Base-by-base conservation (phyloP, 2,113 vertebrate genomes). In the Lycocorax pyrrhopterus region DNA sequence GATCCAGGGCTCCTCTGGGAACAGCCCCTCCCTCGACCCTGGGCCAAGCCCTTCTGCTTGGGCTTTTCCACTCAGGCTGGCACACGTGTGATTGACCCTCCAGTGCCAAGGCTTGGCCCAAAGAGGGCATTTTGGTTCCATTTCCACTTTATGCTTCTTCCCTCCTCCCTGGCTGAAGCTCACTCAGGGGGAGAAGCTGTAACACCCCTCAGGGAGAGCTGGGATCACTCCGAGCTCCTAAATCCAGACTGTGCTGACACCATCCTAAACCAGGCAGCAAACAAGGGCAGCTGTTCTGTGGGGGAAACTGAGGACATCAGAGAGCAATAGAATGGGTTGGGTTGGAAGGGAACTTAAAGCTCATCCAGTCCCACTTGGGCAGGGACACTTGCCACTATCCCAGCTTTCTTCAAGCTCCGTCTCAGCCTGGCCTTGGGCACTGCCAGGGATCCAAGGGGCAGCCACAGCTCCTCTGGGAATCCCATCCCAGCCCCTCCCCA, bases 31-130 rank as follows among this genome's bases (percentile, higher is more conserved):
- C 13, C 41, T 39, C 26, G 4, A 1, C 26, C 22, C 29, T 15
- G 12, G 14, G 46, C 7, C 56, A 58, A 51, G 33, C 23, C 16
- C 27, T 56, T 58, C 56, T 60, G 30, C 46, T 8, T 9, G 43
- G 51, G 46, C n/a, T 63, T 47, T 21, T 10, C 39, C 63, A 23
- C 13, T 12, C 16, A 9, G 37, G 29, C 37, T 43, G 87, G 23
- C 32, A 68, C 23, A 13, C 0, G 0, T 20, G 47, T 3, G 15
- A n/a, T 35, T 9, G 27, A 53, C 51, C 4, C 5, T 44, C 30
- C 37, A 26, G 37, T 14, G 35, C 19, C n/a, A 33, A 43, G 29
- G 53, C 59, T 47, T 21, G 21, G 22, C 51, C 30, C 64, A 49
- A 30, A 69, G 16, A 49, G 7, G 11, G 22, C 8, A 44, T 64